These are phyloP conservation scores for Parapristionchus giblindavisi DNA, from an alignment of 2,888 invertebrate genomes.

Conservation along the genomic window DNA sequence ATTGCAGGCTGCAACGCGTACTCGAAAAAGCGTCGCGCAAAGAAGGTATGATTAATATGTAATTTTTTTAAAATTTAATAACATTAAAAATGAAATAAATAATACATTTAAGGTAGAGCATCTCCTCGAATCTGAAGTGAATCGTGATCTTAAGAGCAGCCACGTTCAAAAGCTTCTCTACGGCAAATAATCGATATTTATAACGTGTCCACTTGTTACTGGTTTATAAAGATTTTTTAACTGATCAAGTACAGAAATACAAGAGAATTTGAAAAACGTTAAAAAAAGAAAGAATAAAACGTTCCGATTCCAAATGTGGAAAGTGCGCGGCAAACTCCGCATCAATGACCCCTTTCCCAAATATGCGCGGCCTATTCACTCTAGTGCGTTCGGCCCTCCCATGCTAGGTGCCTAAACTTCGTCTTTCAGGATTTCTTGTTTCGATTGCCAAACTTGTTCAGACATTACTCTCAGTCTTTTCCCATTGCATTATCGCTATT, in stretches of 20 bases:
- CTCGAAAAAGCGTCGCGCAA: conserved; percentile 25
- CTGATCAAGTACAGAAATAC: neutral
- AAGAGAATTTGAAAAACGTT: neutral
- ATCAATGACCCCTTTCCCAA: neutral
- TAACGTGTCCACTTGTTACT: neutral
- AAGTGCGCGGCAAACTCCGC: neutral
- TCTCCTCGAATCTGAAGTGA: conserved; percentile 13
- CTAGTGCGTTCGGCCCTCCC: too few species aligned
- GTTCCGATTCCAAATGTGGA: neutral
- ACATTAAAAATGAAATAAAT: neutral
- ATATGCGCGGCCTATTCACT: too few species aligned
- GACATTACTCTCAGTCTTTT: neutral
- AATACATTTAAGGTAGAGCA: conserved; percentile 24
- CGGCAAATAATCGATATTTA: conserved; percentile 20
- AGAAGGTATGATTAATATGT: conserved; percentile 18
- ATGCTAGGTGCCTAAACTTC: too few species aligned
- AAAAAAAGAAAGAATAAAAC: neutral
- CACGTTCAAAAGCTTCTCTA: conserved; percentile 28
- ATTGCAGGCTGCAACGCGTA: conserved; percentile 25
- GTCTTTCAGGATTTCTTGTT: too few species aligned
- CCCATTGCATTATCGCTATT: neutral
- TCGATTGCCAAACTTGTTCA: neutral
- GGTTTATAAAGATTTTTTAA: neutral
- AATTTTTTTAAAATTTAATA: neutral
- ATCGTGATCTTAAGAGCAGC: conserved; percentile 34